Percentiles rank a stretch among this genome's conserved stretches.
phyloP scores from a whole-genome alignment of 2,113 vertebrate species.

The Geococcyx californianus region DNA sequence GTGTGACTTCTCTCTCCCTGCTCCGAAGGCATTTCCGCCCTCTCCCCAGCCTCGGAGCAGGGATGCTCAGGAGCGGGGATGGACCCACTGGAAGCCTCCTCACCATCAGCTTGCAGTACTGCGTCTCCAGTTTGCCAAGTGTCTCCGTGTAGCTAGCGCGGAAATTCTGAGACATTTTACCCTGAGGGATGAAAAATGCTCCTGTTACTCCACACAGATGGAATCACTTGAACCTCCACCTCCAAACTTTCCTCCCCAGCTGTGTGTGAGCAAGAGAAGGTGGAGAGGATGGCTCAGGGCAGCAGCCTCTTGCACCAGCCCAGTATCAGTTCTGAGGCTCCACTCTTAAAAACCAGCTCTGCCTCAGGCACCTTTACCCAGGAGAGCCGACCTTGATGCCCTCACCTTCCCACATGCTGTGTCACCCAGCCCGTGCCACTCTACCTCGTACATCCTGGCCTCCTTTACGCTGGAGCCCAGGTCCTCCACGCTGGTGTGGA shows the following conservation, averaged over 20 bases:
- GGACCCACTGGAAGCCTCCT: constrained; percentile 44
- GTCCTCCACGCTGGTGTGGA: constrained; percentile 89
- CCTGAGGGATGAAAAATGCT: constrained; percentile 60
- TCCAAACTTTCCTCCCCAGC: not conserved
- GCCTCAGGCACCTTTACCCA: not conserved
- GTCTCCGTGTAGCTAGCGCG: constrained; percentile 91
- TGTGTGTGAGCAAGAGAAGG: rapidly evolving
- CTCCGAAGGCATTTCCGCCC: not conserved
- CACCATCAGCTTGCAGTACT: constrained; percentile 96
- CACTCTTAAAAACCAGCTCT: not conserved
- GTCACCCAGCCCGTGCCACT: not conserved
- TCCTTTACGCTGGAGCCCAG: constrained; percentile 88
- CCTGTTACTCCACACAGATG: rapidly evolving
- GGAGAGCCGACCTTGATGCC: rapidly evolving
- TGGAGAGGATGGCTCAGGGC: not conserved
- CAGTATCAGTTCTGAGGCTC: not conserved
- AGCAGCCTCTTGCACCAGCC: not conserved
- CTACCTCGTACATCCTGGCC: constrained; percentile 88
- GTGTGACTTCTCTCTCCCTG: not conserved
- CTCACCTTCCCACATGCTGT: rapidly evolving
- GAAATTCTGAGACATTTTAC: constrained; percentile 91
- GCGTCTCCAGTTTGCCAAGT: constrained; percentile 90
- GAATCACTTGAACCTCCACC: rapidly evolving
- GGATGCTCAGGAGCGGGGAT: not conserved
- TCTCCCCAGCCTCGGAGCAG: not conserved